These are phyloP conservation scores for Deroplatys truncata DNA, from an alignment of 2,888 invertebrate species.

Conservation along the genomic window DNA sequence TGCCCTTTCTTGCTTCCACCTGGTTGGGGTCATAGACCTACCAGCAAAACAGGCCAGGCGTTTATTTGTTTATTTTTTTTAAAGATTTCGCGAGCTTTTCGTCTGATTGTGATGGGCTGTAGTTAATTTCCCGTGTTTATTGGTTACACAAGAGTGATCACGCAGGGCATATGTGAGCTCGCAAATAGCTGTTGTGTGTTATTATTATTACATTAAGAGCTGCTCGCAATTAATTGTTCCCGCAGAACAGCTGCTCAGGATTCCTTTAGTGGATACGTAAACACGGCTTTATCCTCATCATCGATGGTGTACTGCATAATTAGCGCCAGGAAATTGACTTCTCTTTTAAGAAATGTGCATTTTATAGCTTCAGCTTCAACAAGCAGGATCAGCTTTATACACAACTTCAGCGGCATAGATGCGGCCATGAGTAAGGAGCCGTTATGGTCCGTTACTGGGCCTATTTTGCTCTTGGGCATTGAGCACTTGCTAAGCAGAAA, in stretches of 20 bases:
- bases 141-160: not conserved
- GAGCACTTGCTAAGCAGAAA: too few species aligned
- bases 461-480: too few species aligned
- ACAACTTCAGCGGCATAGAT: too few species aligned
- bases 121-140: not conserved
- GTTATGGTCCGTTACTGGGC: too few species aligned
- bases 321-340: not conserved
- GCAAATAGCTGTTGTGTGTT: not conserved
- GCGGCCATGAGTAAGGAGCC: too few species aligned
- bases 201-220: not conserved
- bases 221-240: not conserved
- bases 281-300: not conserved
- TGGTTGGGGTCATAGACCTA: not conserved
- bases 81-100: not conserved
- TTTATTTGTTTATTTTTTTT: not conserved
- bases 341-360: not conserved
- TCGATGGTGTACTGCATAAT: not conserved
- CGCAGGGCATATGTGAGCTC: not conserved
- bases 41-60: not conserved
- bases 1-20: not conserved
- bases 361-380: not conserved
- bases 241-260: not conserved
- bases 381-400: too few species aligned
- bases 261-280: not conserved
- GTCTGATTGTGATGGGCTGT: not conserved